Conservation (phyloP, 2,888 invertebrate species). For the Agonopterix alstromeriana region DNA sequence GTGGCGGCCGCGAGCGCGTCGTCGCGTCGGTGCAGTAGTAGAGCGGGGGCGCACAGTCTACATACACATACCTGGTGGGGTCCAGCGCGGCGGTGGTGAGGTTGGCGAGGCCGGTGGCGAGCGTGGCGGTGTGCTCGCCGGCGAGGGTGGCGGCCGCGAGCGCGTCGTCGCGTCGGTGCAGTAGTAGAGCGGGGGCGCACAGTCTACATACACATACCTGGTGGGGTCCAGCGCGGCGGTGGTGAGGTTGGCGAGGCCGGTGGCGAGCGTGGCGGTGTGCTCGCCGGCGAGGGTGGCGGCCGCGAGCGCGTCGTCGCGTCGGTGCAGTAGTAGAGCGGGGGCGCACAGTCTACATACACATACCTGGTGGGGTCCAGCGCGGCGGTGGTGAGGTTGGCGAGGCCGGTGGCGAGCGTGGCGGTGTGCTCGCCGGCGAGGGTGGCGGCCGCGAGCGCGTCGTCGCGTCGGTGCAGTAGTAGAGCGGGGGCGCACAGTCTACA, state of each 20-base stretch:
- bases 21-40: slow-evolving; percentile 82
- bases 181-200: slow-evolving; percentile 85
- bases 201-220: too few relatives aligned
- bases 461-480: slow-evolving; percentile 82
- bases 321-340: slow-evolving; percentile 84
- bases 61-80: too few relatives aligned
- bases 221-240: slow-evolving; percentile 82
- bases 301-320: slow-evolving; percentile 78
- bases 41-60: slow-evolving; percentile 86
- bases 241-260: background rate
- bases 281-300: slow-evolving; percentile 85
- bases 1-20: slow-evolving; percentile 82
- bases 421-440: slow-evolving; percentile 83
- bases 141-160: slow-evolving; percentile 83
- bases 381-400: slow-evolving; percentile 8
- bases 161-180: slow-evolving; percentile 74
- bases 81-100: slow-evolving; percentile 78
- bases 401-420: background rate
- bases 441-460: slow-evolving; percentile 81
- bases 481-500: slow-evolving; percentile 86
- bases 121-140: slow-evolving; percentile 78
- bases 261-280: slow-evolving; percentile 42
- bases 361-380: too few relatives aligned
- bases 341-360: slow-evolving; percentile 89
- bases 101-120: slow-evolving; percentile 1